These are phyloP conservation scores for Caradrina kadenii DNA, from an alignment of 2,888 invertebrate genomes.

Conservation along the genomic window DNA sequence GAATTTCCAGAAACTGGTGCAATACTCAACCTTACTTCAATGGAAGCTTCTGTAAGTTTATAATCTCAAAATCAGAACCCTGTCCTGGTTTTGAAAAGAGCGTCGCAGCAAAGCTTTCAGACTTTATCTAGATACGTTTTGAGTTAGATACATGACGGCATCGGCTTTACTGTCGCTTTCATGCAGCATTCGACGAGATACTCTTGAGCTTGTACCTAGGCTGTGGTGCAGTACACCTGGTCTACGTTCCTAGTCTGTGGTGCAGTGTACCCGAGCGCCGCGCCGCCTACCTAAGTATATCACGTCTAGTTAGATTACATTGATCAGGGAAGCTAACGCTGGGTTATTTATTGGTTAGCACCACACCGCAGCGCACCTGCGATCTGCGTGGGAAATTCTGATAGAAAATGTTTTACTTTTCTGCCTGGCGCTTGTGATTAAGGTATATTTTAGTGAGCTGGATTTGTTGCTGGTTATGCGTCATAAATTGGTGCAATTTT, in stretches of 20 bases:
- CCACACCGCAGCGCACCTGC: constrained; percentile 69
- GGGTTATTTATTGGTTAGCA: constrained; percentile 75
- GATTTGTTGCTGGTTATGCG: constrained; percentile 23
- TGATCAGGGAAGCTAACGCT: constrained; percentile 71
- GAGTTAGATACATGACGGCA: constrained; percentile 19
- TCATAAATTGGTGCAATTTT: constrained; percentile 25
- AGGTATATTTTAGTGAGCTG: constrained; percentile 31
- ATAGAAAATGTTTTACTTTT: constrained; percentile 63
- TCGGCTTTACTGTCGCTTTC: constrained; percentile 49
- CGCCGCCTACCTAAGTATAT: constrained; percentile 59
- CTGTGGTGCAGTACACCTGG: constrained; percentile 39
- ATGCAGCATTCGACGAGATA: constrained; percentile 49
- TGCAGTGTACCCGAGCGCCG: constrained; percentile 56
- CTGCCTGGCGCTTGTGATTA: constrained; percentile 44
- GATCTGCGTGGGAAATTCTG: constrained; percentile 63
- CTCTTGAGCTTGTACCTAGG: constrained; percentile 10
- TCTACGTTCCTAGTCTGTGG: not conserved
- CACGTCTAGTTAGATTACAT: constrained; percentile 72
- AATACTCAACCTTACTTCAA: not conserved
- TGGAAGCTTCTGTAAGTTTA: not conserved
- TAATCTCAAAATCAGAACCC: constrained; percentile 6
- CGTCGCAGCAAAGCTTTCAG: constrained; percentile 30
- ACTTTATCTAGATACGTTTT: constrained; percentile 30
- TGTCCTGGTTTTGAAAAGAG: constrained; percentile 16
- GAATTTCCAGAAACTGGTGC: constrained; percentile 3